Evolutionary conservation across 1,140 invertebrate species (phyloP), one percentile per base, ranked within the genome.

Genomic region (Augochlora pura): DNA sequence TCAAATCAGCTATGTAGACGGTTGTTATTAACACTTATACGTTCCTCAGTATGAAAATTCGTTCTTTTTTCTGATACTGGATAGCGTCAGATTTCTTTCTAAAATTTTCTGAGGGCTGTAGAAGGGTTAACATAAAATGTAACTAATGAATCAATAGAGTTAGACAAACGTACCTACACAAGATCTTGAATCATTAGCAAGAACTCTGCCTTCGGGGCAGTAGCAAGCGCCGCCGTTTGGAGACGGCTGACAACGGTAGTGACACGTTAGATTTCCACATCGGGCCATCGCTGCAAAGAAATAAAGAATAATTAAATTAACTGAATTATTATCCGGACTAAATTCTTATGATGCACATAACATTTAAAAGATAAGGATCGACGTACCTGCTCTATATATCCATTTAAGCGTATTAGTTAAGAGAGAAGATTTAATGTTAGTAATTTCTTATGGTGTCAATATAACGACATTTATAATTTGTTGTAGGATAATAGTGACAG

Each of bases 221-320:
- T 96, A 96, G 90, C 98, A 99, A 38, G 95, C 94, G 57, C 98
- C 98, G 60, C 98, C 98, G 7, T 94, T 96, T 0, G 97, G 95
- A 1, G 98, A 99, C 14, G 97, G 95, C 83, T 96, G 96, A 92
- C 99, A 99, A 83, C 96, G 96, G 92, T 98, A 96, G 88, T 98
- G 96, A 92, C 99, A 99, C 62, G 95, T 95, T 42, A 99, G 92
- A 0, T 95, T 94, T 0, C 95, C 94, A 91, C 98, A 99, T 52
- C 96, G 95, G 52, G 94, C 94, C 7, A 94, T 96, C 5, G 97
- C 97, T 98, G 91, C 12, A 90, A 91, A 81, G 81, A 54, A 1
- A 73, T 16, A 60, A 65, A 57, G 6, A 87, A 27, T 42, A 18
- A 8, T 57, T 54, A 27, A 38, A 1, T 63, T 25, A 27, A 49